Evolutionary conservation across 2,113 vertebrate species (phyloP), one percentile per base, ranked within the genome.

Genomic region (crab-eating macaque (Macaca fascicularis)): DNA sequence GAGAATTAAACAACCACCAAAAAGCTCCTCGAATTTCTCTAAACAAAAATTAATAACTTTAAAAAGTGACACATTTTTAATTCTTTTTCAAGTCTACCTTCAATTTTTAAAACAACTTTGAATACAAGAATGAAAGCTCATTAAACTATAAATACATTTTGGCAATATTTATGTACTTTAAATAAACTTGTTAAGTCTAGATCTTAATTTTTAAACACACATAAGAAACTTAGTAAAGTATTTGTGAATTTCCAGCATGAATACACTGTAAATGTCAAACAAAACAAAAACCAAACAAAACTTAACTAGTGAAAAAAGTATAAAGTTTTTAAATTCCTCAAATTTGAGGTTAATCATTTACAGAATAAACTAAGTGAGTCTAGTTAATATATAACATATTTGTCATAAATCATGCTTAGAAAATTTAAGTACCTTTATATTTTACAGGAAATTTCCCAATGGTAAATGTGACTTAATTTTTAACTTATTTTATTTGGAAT

Each of bases 31-130:
- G 75, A 95, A 98, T 97, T 96, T 95, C 92, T 98, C 96, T 40
- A 93, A 96, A 93, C 90, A 93, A 98, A 98, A 98, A 98, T 93
- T 94, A 98, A 23, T 57, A 90, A 78, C 32, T 95, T 97, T 93
- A 88, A 81, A 97, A 90, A 86, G 40, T 88, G 48, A 50, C 5
- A 67, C 14, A 52, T 70, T 92, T 90, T 27, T 48, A 90, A 69
- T 67, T 95, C 84, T 30, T 93, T 90, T 95, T 95, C 9, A 83
- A 76, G n/a, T 93, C 22, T 78, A 79, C 12, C 9, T 2, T 57
- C 8, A 57, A 45, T 75, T 88, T 32, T 57, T 27, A 89, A 55
- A 82, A 40, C 35, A 90, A 59, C 2, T 55, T 90, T 81, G 82
- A 30, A 75, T 45, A n/a, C 67, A 93, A 79, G 27, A 88, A 93